A percentile compares a stretch with the other conserved stretches of the same genome.
Conservation (phyloP, 1,140 invertebrate species). For the Anagrus nilaparvatae region DNA sequence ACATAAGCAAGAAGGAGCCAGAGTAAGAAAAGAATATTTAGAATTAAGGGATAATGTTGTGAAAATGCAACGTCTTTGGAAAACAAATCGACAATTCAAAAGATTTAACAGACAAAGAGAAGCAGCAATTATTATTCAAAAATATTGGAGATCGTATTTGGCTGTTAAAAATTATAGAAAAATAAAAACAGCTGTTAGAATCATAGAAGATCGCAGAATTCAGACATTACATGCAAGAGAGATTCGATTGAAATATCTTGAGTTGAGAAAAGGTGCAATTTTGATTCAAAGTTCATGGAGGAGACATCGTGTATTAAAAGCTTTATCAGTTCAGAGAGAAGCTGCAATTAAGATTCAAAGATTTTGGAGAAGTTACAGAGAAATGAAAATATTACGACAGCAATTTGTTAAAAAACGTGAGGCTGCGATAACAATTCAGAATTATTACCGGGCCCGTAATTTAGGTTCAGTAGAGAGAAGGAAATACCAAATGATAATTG, state of each 20-base stretch:
- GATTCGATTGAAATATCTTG: slow-evolving; percentile 20
- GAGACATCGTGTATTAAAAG: slow-evolving; percentile 16
- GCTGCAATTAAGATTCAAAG: slow-evolving; percentile 38
- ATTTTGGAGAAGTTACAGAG: slow-evolving; percentile 35
- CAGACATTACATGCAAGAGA: slow-evolving; percentile 16
- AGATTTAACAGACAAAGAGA: slow-evolving; percentile 1
- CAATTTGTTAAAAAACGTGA: slow-evolving; percentile 29
- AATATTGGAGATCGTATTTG: slow-evolving; percentile 22
- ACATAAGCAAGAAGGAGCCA: neutral
- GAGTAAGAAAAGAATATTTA: slow-evolving; percentile 6
- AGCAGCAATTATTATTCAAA: slow-evolving; percentile 23
- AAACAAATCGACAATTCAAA: neutral
- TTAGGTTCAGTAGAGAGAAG: slow-evolving; percentile 24
- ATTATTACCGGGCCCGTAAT: slow-evolving; percentile 27
- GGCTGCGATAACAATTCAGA: slow-evolving; percentile 33
- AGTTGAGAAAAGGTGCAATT: slow-evolving; percentile 25
- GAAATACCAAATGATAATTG: slow-evolving; percentile 24
- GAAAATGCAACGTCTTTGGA: slow-evolving; percentile 17
- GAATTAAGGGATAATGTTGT: neutral
- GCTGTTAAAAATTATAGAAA: slow-evolving; percentile 14
- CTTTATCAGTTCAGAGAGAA: slow-evolving; percentile 9
- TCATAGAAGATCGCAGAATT: slow-evolving; percentile 26
- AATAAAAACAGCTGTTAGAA: slow-evolving; percentile 20
- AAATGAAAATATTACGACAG: slow-evolving; percentile 25
- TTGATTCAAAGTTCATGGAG: slow-evolving; percentile 29